Percentiles rank a stretch among this genome's conserved stretches.
Evolutionary conservation across 1,140 invertebrate species (phyloP).

Genomic region (Lycorma delicatula): DNA sequence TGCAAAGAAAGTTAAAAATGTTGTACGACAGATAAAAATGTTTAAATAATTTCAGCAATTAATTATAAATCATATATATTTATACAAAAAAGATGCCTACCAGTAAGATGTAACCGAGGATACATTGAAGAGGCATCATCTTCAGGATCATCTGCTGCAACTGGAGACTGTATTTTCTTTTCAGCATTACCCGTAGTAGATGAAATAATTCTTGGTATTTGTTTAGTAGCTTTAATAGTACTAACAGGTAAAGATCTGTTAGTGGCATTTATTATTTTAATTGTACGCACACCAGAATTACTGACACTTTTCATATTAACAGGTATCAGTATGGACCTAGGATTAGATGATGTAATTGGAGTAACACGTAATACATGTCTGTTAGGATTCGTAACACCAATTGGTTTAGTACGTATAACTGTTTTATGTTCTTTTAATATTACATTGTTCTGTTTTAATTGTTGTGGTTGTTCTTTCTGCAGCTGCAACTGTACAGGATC

Average conservation of each 20-base stretch:
- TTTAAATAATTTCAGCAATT: too few species aligned
- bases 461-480: too few species aligned
- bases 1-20: too few species aligned
- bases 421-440: too few species aligned
- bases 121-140: not conserved
- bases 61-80: too few species aligned
- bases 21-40: too few species aligned
- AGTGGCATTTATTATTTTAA: constrained; percentile 62
- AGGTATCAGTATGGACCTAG: constrained; percentile 55
- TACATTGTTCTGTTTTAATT: too few species aligned
- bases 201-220: not conserved
- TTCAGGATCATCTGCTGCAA: not conserved
- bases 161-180: too few species aligned
- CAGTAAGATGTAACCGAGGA: not conserved
- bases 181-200: too few species aligned
- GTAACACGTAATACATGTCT: constrained; percentile 21
- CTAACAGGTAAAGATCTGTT: not conserved
- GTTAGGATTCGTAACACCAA: not conserved
- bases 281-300: constrained; percentile 47
- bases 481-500: too few species aligned
- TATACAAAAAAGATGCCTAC: not conserved
- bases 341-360: constrained; percentile 37
- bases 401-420: not conserved
- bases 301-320: constrained; percentile 46
- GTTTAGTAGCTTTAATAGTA: not conserved